Conservation (phyloP, 2,888 invertebrate species). For the Heliconius sara region DNA sequence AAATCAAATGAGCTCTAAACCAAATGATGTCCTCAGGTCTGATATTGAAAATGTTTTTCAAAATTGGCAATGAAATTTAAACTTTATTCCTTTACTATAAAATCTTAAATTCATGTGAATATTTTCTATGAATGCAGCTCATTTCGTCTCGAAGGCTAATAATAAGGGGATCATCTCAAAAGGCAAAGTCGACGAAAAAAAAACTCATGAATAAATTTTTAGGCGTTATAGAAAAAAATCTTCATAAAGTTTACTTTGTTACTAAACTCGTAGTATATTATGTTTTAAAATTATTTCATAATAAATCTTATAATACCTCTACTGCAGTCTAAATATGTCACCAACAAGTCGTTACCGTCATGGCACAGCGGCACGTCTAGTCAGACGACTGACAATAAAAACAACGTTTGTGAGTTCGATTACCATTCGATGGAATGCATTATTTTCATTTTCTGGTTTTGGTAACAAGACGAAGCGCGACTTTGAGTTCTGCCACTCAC, state of each 20-base stretch:
- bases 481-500: too few species aligned
- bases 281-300: too few species aligned
- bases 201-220: slow-evolving; percentile 28
- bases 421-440: too few species aligned
- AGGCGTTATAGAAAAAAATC: slow-evolving; percentile 9
- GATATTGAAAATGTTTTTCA: slow-evolving; percentile 42
- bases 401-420: too few species aligned
- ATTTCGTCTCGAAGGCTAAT: slow-evolving; percentile 55
- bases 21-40: slow-evolving; percentile 44
- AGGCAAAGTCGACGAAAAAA: slow-evolving; percentile 24
- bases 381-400: too few species aligned
- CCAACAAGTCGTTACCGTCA: too few species aligned
- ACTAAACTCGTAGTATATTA: too few species aligned
- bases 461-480: too few species aligned
- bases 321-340: too few species aligned
- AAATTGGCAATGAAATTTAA: slow-evolving; percentile 52
- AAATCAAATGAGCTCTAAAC: slow-evolving; percentile 47
- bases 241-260: neutral
- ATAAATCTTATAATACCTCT: too few species aligned
- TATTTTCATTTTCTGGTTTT: too few species aligned
- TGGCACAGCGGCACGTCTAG: too few species aligned
- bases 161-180: slow-evolving; percentile 52
- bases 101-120: slow-evolving; percentile 53
- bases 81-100: slow-evolving; percentile 48
- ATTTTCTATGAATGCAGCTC: slow-evolving; percentile 53